Evolutionary conservation across 2,113 vertebrate genomes (phyloP).

Genomic region (Dromaius novaehollandiae): DNA sequence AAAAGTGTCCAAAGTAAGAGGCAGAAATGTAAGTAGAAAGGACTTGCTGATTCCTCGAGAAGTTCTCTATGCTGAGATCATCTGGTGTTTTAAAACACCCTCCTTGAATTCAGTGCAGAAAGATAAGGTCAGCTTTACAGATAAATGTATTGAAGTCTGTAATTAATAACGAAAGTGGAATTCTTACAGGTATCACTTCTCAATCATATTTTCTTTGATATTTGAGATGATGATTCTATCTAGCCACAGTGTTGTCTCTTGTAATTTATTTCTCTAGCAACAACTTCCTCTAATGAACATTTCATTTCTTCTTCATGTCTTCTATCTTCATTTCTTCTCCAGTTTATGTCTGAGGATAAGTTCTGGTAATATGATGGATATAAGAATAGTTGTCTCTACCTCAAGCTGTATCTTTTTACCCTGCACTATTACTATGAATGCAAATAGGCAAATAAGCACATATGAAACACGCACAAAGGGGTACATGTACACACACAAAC

Average conservation of each 20-base stretch:
- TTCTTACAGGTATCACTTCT: neutral
- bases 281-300: neutral
- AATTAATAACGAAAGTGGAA: neutral
- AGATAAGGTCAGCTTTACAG: neutral
- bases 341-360: neutral
- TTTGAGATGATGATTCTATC: neutral
- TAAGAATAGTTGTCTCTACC: neutral
- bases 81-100: neutral
- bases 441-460: neutral
- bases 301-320: neutral
- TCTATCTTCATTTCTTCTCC: neutral
- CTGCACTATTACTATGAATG: neutral
- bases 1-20: neutral
- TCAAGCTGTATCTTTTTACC: neutral
- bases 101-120: neutral
- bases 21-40: neutral
- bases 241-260: neutral
- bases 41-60: neutral
- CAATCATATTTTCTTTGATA: neutral
- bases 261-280: neutral
- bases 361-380: neutral
- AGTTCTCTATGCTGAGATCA: neutral
- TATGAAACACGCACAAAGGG: neutral
- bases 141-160: neutral
- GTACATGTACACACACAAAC: neutral